Conservation (phyloP, 23 tunicate genomes). For the Trididemnum miniatum region DNA sequence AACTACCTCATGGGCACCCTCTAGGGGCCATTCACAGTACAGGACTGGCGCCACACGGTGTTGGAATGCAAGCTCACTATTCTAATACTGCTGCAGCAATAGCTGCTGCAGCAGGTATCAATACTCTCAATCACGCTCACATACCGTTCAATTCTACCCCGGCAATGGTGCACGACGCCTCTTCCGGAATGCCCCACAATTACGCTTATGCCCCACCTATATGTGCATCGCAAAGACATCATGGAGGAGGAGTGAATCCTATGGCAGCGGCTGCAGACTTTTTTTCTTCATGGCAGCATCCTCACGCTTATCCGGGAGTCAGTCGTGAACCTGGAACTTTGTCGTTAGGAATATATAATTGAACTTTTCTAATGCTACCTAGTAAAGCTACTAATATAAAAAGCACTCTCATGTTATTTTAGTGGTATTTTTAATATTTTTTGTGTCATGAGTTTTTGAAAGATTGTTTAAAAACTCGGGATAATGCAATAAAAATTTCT, state of each 20-base stretch:
- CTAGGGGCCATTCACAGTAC: constrained; percentile 43
- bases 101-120: constrained; percentile 61
- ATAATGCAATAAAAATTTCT: too few species aligned
- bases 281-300: constrained; percentile 68
- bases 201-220: constrained; percentile 66
- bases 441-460: too few species aligned
- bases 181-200: constrained; percentile 44
- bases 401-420: too few species aligned
- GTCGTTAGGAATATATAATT: constrained; percentile 81
- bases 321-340: constrained; percentile 60
- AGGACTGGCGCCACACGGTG: constrained; percentile 31
- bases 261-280: constrained; percentile 79
- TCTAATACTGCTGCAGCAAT: constrained; percentile 80
- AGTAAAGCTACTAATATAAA: too few species aligned
- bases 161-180: constrained; percentile 30
- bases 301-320: constrained; percentile 45
- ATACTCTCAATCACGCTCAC: constrained; percentile 48
- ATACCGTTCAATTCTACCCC: constrained; percentile 42
- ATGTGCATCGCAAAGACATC: constrained; percentile 40
- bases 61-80: constrained; percentile 57
- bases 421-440: too few species aligned
- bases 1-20: constrained; percentile 36
- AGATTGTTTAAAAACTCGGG: too few species aligned
- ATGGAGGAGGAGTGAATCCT: constrained; percentile 48
- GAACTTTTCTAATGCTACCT: too few species aligned